Evolutionary conservation across 2,888 invertebrate genomes (phyloP).

Genomic region (Sinelater perroti): DNA sequence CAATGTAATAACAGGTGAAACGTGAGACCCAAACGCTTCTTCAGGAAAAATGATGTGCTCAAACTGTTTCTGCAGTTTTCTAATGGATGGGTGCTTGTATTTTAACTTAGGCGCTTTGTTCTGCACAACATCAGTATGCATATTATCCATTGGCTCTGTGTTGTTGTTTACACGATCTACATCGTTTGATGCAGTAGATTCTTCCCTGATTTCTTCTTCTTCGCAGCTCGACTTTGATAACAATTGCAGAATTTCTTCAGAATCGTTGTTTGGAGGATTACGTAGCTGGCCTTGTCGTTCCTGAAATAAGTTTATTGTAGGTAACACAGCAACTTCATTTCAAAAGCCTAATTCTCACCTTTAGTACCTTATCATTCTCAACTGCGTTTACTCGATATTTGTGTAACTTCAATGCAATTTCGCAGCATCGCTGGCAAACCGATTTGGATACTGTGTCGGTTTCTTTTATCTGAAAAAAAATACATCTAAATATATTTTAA

Average conservation of each 20-base stretch:
- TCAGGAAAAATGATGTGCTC: not conserved
- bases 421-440: conserved; percentile 37
- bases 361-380: conserved; percentile 34
- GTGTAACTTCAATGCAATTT: conserved; percentile 30
- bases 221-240: no score
- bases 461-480: conserved; percentile 38
- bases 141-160: not conserved
- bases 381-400: conserved; percentile 33
- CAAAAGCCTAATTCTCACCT: conserved; percentile 29
- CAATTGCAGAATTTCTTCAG: not conserved
- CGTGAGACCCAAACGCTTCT: not conserved
- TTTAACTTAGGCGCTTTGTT: not conserved
- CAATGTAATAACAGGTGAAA: conserved; percentile 7
- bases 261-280: not conserved
- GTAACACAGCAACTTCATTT: not conserved
- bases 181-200: not conserved
- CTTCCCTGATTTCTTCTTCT: not conserved
- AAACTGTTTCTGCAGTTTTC: not conserved
- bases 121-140: not conserved
- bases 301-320: not conserved
- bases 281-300: not conserved
- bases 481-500: no score
- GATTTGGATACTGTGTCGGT: conserved; percentile 33
- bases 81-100: not conserved
- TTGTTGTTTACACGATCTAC: not conserved